Evolutionary conservation across 2,113 vertebrate species (phyloP).

Genomic region (Dendrocopos noguchii): DNA sequence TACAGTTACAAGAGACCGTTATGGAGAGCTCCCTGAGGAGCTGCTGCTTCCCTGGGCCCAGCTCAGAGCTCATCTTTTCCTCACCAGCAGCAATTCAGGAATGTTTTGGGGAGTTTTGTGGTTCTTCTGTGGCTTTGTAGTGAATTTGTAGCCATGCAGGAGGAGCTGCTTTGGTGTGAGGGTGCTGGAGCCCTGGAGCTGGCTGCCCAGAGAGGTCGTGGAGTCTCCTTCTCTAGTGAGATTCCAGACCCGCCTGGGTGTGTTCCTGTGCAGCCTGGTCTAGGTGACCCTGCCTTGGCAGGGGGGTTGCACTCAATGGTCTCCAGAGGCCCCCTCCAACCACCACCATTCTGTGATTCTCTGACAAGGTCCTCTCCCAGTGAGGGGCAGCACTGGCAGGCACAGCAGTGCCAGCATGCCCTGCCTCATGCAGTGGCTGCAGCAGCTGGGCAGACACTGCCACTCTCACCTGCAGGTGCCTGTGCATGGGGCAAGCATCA

Average conservation of each 20-base stretch:
- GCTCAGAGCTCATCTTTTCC: not conserved
- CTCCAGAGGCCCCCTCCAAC: no score
- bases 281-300: no score
- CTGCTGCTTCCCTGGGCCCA: not conserved
- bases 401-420: rapidly evolving
- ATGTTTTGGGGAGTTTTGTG: not conserved
- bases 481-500: rapidly evolving
- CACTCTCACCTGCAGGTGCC: not conserved
- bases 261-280: no score
- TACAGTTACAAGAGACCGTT: not conserved
- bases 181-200: no score
- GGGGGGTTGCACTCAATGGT: no score
- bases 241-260: no score
- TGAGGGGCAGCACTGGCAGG: not conserved
- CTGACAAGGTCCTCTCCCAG: not conserved
- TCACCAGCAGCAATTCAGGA: not conserved
- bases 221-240: no score
- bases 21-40: not conserved
- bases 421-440: rapidly evolving
- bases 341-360: no score
- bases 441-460: not conserved
- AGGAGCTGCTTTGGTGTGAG: no score
- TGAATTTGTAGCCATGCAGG: not conserved
- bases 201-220: no score
- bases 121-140: not conserved